phyloP scores from a whole-genome alignment of 2,888 invertebrate genomes.

The Cephus nigrinus region DNA sequence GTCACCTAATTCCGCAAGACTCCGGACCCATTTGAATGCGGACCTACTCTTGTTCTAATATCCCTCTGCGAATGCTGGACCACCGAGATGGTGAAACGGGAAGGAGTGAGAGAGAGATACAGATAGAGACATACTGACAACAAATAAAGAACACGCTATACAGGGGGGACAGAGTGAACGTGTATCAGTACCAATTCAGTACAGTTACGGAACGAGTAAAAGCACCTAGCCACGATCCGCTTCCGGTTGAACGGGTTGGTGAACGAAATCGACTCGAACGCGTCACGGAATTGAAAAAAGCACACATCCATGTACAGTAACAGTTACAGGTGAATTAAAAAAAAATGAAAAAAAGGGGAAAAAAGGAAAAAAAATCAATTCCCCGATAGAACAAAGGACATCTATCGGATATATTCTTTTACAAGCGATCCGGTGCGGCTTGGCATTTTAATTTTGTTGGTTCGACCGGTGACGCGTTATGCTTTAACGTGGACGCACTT shows the following conservation, averaged over 20 bases:
- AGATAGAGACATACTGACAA: not conserved
- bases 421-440: slow-evolving; percentile 1
- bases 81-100: not conserved
- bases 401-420: not conserved
- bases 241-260: not conserved
- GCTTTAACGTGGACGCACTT: slow-evolving; percentile 49
- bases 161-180: not conserved
- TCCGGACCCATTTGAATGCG: not conserved
- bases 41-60: not conserved
- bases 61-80: not conserved
- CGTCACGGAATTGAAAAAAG: not conserved
- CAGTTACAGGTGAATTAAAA: not conserved
- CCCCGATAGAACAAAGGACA: not conserved
- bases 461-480: slow-evolving; percentile 38
- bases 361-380: not conserved
- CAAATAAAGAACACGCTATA: not conserved
- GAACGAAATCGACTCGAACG: not conserved
- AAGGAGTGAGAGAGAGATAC: not conserved
- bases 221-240: not conserved
- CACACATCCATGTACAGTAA: not conserved
- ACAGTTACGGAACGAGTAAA: not conserved
- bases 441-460: slow-evolving; percentile 42
- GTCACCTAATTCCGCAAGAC: not conserved
- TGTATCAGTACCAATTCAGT: not conserved
- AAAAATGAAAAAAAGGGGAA: not conserved